Base-by-base conservation (phyloP, 1,140 invertebrate genomes). In the Penaeus chinensis region DNA sequence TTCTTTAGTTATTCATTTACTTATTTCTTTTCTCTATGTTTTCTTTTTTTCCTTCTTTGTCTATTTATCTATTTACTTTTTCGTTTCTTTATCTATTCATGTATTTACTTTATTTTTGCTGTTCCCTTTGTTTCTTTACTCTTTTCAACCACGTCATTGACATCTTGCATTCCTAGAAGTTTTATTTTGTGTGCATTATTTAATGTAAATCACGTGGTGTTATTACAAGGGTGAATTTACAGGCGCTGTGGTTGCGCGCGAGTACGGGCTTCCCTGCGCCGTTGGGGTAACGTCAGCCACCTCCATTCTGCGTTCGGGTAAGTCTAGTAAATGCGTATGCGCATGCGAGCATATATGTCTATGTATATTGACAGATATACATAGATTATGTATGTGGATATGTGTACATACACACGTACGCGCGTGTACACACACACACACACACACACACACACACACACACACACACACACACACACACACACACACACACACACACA, bases 261-360 rank as follows among this genome's bases (percentile, higher is more conserved):
- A 97, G 92, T 97, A 96, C 92, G 96, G 96, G 0, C 91, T 97
- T 37, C 96, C 96, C 0, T 97, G 96, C 91, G 93, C 97, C 60
- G 95, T 97, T 20, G 96, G 95, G 20, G 95, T 95, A 2, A 92
- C 93, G 71, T 92, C 93, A 86, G 96, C 95, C 2, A 96, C 96
- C 0, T 91, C 93, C 87, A 90, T 93, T 7, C 96, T 97, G 89
- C 93, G 93, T 90, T 95, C 95, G 60, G 96, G 96, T 92, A 91
- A 91, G 77, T 47, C 42, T 18, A 42, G 4, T 24, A 60, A 20
- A 60, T 13, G 22, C 54, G 62, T 11, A 61, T 0, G 20, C 11
- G 32, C 32, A 60, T 22, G 47, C 37, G 22, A 11, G 47, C 79
- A 63, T n/a, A 63, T n/a, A 10, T 54, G 3, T 54, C 2, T 37